Evolutionary conservation across 2,888 invertebrate species (phyloP).

Genomic region (Scaptomyza tumidula): DNA sequence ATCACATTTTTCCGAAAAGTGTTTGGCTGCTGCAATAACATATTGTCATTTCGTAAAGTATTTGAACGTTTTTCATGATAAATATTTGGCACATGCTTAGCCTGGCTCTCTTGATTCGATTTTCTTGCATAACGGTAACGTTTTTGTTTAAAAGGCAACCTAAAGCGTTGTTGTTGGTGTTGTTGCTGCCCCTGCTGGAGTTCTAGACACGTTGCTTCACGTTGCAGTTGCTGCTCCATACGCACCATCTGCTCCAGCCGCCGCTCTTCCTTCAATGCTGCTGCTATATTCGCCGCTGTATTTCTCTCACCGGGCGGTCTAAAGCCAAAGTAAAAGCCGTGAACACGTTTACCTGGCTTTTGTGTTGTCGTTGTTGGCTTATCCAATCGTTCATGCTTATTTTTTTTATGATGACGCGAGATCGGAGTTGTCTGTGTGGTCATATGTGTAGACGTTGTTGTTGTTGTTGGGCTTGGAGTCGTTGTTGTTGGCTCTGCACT

Average conservation of each 20-base stretch:
- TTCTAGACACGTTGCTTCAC: background rate
- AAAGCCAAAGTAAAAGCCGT: constrained; percentile 48
- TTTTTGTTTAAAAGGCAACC: constrained; percentile 26
- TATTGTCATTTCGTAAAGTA: background rate
- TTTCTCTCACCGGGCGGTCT: constrained; percentile 15
- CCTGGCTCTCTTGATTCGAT: background rate
- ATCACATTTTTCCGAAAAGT: constrained; percentile 14
- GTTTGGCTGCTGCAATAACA: background rate
- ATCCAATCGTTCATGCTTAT: constrained; percentile 32
- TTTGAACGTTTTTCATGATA: background rate
- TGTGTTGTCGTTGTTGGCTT: background rate
- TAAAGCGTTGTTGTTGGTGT: background rate
- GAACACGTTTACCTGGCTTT: background rate
- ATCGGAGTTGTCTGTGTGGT: background rate
- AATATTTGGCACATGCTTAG: background rate
- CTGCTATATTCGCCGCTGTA: constrained; percentile 2
- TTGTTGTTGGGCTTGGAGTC: background rate
- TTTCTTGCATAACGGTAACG: constrained; percentile 21
- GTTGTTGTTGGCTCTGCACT: background rate
- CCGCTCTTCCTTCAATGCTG: constrained; percentile 45
- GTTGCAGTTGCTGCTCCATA: constrained; percentile 44
- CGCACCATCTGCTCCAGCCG: constrained; percentile 57
- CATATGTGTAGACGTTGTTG: background rate
- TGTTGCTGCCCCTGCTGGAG: background rate
- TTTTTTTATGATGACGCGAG: background rate